Conservation (phyloP, 2,113 vertebrate genomes). For the Oreotrochilus melanogaster region DNA sequence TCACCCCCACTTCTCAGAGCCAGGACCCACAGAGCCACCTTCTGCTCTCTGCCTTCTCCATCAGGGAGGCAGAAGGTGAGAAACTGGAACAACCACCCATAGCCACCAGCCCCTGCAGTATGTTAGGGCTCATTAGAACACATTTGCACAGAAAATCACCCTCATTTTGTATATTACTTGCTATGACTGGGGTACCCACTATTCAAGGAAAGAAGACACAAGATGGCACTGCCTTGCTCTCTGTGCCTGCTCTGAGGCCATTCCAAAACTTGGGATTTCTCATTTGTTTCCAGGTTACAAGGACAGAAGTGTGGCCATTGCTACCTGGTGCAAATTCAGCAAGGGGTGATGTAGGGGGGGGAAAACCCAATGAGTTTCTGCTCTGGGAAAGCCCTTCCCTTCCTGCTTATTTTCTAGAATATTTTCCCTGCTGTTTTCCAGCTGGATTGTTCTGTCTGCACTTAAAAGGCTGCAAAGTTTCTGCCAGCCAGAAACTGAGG, state of each 20-base stretch:
- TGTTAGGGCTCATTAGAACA: rapidly evolving
- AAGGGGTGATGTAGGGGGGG: neutral
- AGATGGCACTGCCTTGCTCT: rapidly evolving
- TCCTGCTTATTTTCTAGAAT: neutral
- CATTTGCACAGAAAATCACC: neutral
- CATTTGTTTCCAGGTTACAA: neutral
- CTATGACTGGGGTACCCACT: rapidly evolving
- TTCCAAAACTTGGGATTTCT: neutral
- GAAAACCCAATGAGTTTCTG: neutral
- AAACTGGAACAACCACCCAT: neutral
- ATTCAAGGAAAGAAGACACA: neutral
- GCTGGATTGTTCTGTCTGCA: neutral
- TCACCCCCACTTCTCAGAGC: neutral
- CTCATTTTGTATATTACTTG: neutral
- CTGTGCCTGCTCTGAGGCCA: too few relatives aligned
- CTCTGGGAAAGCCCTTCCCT: neutral
- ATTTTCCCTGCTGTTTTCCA: neutral
- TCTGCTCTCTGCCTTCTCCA: neutral
- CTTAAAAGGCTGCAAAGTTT: neutral
- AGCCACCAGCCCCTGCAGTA: neutral
- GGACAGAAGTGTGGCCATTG: neutral
- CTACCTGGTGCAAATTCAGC: neutral
- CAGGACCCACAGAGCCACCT: neutral
- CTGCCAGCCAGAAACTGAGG: neutral
- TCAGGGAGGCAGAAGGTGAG: neutral